These are phyloP conservation scores for Branchellion lobata DNA, from an alignment of 2,888 invertebrate genomes.

Conservation along the genomic window DNA sequence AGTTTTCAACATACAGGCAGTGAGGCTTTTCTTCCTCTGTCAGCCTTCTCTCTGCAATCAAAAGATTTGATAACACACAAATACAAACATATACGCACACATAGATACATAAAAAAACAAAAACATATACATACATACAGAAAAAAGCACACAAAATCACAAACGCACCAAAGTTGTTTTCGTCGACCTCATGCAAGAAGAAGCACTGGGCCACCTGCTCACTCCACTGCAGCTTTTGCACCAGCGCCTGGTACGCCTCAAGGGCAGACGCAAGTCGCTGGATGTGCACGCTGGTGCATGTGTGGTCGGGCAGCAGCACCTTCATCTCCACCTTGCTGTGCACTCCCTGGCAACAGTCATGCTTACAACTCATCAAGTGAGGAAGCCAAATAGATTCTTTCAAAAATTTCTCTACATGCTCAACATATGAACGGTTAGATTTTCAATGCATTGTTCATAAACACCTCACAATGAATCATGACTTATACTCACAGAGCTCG, in stretches of 20 bases:
- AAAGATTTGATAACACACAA: slow-evolving; percentile 57
- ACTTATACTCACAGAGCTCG: slow-evolving; percentile 67
- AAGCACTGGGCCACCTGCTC: slow-evolving; percentile 83
- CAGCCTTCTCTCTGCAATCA: slow-evolving; percentile 78
- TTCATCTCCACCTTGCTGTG: slow-evolving; percentile 66
- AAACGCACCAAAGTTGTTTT: slow-evolving; percentile 86
- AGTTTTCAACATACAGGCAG: slow-evolving; percentile 96
- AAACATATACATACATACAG: too few relatives aligned
- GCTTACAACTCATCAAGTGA: neutral
- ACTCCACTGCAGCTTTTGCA: slow-evolving; percentile 79
- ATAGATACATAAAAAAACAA: too few relatives aligned
- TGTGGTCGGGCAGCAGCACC: slow-evolving; percentile 84
- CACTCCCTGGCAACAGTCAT: neutral
- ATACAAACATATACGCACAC: too few relatives aligned
- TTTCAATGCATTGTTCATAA: too few relatives aligned
- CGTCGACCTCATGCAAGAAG: slow-evolving; percentile 93
- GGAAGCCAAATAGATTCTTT: neutral
- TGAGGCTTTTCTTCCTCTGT: slow-evolving; percentile 92
- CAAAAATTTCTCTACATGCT: too few relatives aligned
- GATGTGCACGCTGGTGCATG: slow-evolving; percentile 82
- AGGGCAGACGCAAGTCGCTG: slow-evolving; percentile 85
- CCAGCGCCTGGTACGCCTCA: slow-evolving; percentile 81
- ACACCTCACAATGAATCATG: neutral
- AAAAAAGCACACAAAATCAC: too few relatives aligned
- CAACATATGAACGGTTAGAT: too few relatives aligned